Conservation (phyloP, 2,888 invertebrate species). For the Epinotia ramella region DNA sequence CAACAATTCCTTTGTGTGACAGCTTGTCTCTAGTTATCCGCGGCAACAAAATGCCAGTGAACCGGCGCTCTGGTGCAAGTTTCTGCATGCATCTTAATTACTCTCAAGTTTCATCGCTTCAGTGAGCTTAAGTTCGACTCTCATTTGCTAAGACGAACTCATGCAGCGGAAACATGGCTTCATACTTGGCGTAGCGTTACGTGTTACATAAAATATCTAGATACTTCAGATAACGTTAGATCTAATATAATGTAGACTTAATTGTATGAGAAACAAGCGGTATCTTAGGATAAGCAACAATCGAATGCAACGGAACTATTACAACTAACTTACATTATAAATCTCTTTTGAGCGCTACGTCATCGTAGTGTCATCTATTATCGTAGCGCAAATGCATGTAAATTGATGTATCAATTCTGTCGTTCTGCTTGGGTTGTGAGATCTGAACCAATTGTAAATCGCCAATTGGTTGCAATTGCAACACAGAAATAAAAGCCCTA, state of each 20-base stretch:
- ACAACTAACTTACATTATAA: not conserved
- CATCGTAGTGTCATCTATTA: too few relatives aligned
- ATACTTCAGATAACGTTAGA: too few relatives aligned
- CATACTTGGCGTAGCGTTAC: not conserved
- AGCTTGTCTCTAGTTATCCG: not conserved
- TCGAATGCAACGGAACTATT: too few relatives aligned
- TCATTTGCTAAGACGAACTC: slow-evolving; percentile 14
- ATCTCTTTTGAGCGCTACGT: not conserved
- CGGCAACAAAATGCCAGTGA: not conserved
- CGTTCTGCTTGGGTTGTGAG: not conserved
- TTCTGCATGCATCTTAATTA: slow-evolving; percentile 30
- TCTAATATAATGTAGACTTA: too few relatives aligned
- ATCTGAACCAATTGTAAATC: not conserved
- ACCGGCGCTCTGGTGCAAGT: slow-evolving; percentile 5
- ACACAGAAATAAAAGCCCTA: slow-evolving; percentile 4
- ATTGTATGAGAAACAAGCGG: too few relatives aligned
- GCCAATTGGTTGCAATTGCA: not conserved
- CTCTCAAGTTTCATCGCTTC: slow-evolving; percentile 19
- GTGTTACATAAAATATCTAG: not conserved
- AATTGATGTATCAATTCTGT: too few relatives aligned
- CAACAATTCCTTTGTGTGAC: not conserved
- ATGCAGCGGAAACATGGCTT: not conserved
- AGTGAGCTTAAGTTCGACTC: slow-evolving; percentile 17
- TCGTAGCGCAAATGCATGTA: too few relatives aligned
- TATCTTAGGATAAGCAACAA: too few relatives aligned